Percentiles rank a stretch among this genome's conserved stretches.
phyloP scores from a whole-genome alignment of 2,888 invertebrate genomes.

The Caenorhabditis angaria region DNA sequence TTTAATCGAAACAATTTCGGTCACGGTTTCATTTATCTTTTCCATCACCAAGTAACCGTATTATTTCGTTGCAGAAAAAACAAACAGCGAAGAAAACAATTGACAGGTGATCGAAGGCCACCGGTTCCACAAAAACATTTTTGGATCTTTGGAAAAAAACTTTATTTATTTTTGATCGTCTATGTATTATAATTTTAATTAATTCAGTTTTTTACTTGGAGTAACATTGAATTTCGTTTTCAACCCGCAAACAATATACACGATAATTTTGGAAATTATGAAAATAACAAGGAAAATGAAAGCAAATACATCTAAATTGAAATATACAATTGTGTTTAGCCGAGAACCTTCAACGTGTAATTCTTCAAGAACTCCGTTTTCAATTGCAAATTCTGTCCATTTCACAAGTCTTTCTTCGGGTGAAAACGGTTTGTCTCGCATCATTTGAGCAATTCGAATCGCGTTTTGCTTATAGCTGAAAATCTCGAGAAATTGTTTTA shows the following conservation, averaged over 20 bases:
- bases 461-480: constrained; percentile 51
- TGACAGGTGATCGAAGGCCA: too few relatives aligned
- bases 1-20: too few relatives aligned
- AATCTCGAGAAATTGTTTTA: constrained; percentile 7
- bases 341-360: constrained; percentile 53
- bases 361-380: constrained; percentile 55
- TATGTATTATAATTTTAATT: too few relatives aligned
- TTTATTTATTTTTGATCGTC: too few relatives aligned
- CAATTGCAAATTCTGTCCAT: constrained; percentile 57
- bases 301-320: constrained; percentile 54
- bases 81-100: too few relatives aligned
- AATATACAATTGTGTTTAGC: constrained; percentile 55
- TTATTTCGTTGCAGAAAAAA: too few relatives aligned
- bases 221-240: too few relatives aligned
- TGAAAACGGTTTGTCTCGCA: constrained; percentile 52
- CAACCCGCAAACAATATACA: neutral
- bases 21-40: too few relatives aligned
- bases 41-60: too few relatives aligned
- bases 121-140: too few relatives aligned
- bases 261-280: neutral
- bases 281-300: constrained; percentile 1
- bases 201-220: too few relatives aligned
- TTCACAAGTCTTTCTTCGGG: constrained; percentile 53
- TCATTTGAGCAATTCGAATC: constrained; percentile 40
- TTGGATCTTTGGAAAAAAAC: too few relatives aligned